Conservation (phyloP, 2,888 invertebrate genomes). For the Rhogogaster chlorosoma region DNA sequence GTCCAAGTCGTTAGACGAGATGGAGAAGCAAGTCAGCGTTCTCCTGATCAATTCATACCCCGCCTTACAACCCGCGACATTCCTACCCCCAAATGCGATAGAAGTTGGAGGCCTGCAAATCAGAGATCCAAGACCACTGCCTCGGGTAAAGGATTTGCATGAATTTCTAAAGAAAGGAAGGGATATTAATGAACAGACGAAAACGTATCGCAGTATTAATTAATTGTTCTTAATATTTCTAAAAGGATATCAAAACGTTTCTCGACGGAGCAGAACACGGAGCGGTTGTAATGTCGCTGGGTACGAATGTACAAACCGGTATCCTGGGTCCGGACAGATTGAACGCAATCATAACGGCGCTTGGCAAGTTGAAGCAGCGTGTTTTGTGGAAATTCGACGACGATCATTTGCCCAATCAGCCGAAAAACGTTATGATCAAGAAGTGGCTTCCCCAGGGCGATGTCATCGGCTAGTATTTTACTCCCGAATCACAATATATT, state of each 20-base stretch:
- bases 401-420: background rate
- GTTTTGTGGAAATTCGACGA: slow-evolving; percentile 60
- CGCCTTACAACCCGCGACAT: background rate
- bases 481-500: background rate
- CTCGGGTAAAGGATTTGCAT: slow-evolving; percentile 3
- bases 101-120: slow-evolving; percentile 38
- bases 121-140: slow-evolving; percentile 28
- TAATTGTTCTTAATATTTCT: background rate
- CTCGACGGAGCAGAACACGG: slow-evolving; percentile 31
- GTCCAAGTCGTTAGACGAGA: background rate
- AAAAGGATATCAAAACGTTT: slow-evolving; percentile 18
- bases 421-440: slow-evolving; percentile 33
- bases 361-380: slow-evolving; percentile 52
- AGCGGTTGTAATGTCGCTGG: slow-evolving; percentile 1
- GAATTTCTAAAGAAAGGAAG: background rate
- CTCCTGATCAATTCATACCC: slow-evolving; percentile 25
- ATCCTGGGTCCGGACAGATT: background rate
- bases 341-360: background rate
- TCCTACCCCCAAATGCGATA: slow-evolving; percentile 39
- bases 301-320: slow-evolving; percentile 17
- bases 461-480: slow-evolving; percentile 49
- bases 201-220: background rate
- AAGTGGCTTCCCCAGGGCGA: slow-evolving; percentile 44
- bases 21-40: slow-evolving; percentile 17
- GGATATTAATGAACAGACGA: background rate